Percentiles rank a stretch among this genome's conserved stretches.
These are phyloP conservation scores for Gallinago jamesoni DNA, from an alignment of 2,113 vertebrate genomes.

Conservation along the genomic window DNA sequence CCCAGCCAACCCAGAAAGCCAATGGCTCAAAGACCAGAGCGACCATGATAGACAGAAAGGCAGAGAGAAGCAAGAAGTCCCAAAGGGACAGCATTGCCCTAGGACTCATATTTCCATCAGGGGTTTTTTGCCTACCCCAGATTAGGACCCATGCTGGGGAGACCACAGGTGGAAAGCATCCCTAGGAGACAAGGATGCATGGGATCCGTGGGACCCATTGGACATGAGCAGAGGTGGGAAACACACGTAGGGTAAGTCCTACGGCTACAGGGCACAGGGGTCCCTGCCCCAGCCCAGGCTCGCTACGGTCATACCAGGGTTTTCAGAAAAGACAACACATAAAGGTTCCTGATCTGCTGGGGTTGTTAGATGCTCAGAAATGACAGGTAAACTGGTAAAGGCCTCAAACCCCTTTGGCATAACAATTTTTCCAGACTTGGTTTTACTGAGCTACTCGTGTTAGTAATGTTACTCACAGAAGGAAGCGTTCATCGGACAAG, in stretches of 20 bases:
- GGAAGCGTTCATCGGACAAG: not conserved
- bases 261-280: not conserved
- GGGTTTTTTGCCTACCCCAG: not conserved
- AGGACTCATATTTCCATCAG: not conserved
- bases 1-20: not conserved
- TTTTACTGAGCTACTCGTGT: not conserved
- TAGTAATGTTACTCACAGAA: not conserved
- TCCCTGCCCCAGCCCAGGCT: not conserved
- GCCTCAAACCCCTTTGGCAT: not conserved
- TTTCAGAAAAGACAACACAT: not conserved
- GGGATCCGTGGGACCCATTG: not conserved
- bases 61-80: not conserved
- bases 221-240: not conserved
- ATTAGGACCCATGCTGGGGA: not conserved
- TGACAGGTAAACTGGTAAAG: not conserved
- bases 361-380: not conserved
- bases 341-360: not conserved
- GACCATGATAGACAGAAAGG: not conserved
- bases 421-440: not conserved
- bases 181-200: not conserved
- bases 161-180: not conserved
- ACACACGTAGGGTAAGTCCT: not conserved
- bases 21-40: not conserved
- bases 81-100: not conserved
- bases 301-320: rapidly evolving